A percentile compares a stretch with the other conserved stretches of the same genome.
Evolutionary conservation across 2,888 invertebrate species (phyloP).

Genomic region (Agrochola circellaris): DNA sequence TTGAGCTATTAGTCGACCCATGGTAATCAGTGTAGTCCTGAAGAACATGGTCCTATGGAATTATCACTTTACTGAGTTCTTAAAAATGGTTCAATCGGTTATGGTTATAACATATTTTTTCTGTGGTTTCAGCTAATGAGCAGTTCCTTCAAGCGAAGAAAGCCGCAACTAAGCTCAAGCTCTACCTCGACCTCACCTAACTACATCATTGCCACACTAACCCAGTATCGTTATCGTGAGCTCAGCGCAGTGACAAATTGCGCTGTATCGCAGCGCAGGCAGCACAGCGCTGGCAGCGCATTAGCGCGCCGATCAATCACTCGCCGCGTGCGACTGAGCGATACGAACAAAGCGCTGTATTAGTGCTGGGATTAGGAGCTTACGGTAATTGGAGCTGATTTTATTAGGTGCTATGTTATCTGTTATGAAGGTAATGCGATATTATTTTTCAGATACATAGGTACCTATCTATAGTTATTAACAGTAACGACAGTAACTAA

Average conservation of each 20-base stretch:
- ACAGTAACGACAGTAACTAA: neutral
- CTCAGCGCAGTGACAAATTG: slow-evolving; percentile 49
- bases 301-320: slow-evolving; percentile 78
- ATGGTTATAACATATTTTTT: too few relatives aligned
- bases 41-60: neutral
- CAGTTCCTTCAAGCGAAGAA: neutral
- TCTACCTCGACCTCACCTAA: neutral
- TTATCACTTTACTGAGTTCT: neutral
- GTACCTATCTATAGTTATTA: neutral
- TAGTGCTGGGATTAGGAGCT: slow-evolving; percentile 23
- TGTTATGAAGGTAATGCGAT: neutral
- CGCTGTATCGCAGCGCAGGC: slow-evolving; percentile 29
- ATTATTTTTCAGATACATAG: neutral
- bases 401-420: slow-evolving; percentile 33
- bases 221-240: slow-evolving; percentile 43
- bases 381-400: slow-evolving; percentile 33
- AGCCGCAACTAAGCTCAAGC: slow-evolving; percentile 1
- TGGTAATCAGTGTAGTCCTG: neutral
- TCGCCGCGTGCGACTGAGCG: slow-evolving; percentile 72
- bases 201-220: slow-evolving; percentile 32
- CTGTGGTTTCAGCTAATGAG: slow-evolving; percentile 11
- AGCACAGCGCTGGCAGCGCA: slow-evolving; percentile 50
- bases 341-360: slow-evolving; percentile 43
- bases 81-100: neutral
- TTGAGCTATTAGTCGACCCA: neutral